A percentile compares a stretch with the other conserved stretches of the same genome.
Evolutionary conservation across 2,797 vertebrate genomes (phyloP).

Genomic region (Selene dorsalis): DNA sequence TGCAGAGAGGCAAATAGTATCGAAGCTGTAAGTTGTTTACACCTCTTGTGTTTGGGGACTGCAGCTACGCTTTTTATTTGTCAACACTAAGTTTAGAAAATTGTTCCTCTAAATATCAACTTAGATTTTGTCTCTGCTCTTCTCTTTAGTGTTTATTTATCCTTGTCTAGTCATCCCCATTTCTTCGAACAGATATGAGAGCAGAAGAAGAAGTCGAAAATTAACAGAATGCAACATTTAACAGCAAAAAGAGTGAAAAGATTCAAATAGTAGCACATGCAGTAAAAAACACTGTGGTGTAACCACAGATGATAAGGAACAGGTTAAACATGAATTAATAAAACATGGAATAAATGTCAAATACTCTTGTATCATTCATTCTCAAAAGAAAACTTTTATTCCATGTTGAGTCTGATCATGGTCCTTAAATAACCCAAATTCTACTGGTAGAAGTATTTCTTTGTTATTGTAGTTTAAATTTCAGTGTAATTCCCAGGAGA

Average conservation of each 20-base stretch:
- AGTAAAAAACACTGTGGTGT: not conserved
- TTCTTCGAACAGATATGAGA: not conserved
- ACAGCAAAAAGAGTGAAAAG: not conserved
- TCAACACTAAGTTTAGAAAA: constrained; percentile 19
- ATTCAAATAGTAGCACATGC: not conserved
- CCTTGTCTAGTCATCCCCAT: not conserved
- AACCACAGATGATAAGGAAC: not conserved
- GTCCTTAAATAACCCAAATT: constrained; percentile 29
- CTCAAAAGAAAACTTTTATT: constrained; percentile 9
- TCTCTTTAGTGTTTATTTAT: not conserved
- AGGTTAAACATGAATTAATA: not conserved
- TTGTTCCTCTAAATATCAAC: constrained; percentile 11
- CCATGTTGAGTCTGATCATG: not conserved
- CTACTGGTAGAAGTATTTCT: constrained; percentile 2
- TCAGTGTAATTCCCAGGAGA: not conserved
- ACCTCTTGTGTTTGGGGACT: constrained; percentile 25
- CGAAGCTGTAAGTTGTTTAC: constrained; percentile 41
- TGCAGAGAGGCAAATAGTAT: constrained; percentile 31
- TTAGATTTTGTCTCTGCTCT: not conserved
- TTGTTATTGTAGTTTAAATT: constrained; percentile 19
- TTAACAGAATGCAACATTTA: not conserved
- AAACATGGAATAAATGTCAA: not conserved
- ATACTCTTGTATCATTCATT: not conserved
- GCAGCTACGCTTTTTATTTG: constrained; percentile 26
- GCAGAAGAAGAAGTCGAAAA: not conserved